Evolutionary conservation across 2,888 invertebrate species (phyloP).

Genomic region (Zonitis immaculata): DNA sequence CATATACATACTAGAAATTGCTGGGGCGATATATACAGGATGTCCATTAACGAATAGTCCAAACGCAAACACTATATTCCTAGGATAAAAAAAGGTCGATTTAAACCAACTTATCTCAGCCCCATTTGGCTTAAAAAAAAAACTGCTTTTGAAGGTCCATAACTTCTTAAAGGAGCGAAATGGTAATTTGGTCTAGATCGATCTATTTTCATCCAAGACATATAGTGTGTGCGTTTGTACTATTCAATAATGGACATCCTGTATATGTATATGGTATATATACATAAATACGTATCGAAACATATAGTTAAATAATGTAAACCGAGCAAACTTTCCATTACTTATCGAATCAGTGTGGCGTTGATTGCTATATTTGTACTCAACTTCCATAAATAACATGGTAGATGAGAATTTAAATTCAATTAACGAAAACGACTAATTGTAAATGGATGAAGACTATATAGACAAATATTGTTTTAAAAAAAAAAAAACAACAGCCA

Average conservation of each 20-base stretch:
- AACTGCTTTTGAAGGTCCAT: too few species aligned
- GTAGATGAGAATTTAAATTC: conserved; percentile 17
- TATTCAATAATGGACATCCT: too few species aligned
- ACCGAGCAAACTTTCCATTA: not conserved
- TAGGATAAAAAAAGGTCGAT: too few species aligned
- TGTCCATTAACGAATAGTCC: too few species aligned
- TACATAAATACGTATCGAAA: not conserved
- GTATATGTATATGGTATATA: too few species aligned
- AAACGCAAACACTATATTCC: too few species aligned
- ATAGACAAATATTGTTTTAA: not conserved
- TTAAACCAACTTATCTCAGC: too few species aligned
- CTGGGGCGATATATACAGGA: not conserved
- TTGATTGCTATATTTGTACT: not conserved
- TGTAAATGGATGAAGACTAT: conserved; percentile 6
- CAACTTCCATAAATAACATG: not conserved
- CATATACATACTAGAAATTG: not conserved
- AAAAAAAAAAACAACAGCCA: not conserved
- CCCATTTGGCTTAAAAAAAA: too few species aligned
- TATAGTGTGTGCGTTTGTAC: too few species aligned
- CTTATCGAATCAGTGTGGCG: not conserved
- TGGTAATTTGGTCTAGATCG: too few species aligned
- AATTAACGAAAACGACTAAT: conserved; percentile 18
- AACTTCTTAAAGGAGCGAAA: too few species aligned
- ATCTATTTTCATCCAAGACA: too few species aligned
- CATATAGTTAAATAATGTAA: not conserved